Evolutionary conservation across 2,888 invertebrate genomes (phyloP).

Genomic region (Lasioglossum pauxillum): DNA sequence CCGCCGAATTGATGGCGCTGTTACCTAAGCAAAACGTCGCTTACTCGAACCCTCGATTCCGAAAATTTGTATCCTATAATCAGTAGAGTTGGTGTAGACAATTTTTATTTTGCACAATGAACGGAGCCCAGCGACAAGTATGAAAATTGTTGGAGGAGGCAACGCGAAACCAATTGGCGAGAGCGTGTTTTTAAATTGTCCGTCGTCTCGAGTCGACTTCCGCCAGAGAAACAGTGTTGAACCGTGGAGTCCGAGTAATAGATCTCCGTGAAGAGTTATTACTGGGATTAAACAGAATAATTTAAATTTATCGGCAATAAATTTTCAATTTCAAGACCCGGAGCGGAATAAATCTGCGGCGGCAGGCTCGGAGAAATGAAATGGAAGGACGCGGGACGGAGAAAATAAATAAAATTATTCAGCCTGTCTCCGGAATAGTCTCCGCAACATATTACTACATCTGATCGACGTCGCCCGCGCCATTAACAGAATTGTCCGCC

Average conservation of each 20-base stretch:
- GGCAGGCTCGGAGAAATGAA: background rate
- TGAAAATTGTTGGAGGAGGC: too few relatives aligned
- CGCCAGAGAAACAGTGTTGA: background rate
- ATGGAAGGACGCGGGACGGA: background rate
- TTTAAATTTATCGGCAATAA: conserved; percentile 9
- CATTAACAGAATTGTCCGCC: background rate
- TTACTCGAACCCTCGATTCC: background rate
- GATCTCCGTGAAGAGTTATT: background rate
- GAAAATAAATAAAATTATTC: background rate
- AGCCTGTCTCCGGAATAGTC: background rate
- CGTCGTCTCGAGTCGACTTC: background rate
- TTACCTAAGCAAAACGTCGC: background rate
- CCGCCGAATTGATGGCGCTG: background rate
- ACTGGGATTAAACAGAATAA: conserved; percentile 3
- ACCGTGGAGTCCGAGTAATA: background rate
- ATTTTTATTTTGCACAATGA: too few relatives aligned
- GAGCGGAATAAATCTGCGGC: background rate
- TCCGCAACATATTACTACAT: background rate
- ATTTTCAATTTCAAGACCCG: conserved; percentile 3
- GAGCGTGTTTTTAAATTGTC: background rate
- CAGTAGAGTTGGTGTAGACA: too few relatives aligned
- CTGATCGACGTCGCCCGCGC: background rate
- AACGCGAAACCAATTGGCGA: background rate
- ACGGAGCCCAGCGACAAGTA: too few relatives aligned
- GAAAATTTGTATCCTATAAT: too few relatives aligned